phyloP scores from a whole-genome alignment of 2,797 vertebrate genomes.

The Meda fulgida region DNA sequence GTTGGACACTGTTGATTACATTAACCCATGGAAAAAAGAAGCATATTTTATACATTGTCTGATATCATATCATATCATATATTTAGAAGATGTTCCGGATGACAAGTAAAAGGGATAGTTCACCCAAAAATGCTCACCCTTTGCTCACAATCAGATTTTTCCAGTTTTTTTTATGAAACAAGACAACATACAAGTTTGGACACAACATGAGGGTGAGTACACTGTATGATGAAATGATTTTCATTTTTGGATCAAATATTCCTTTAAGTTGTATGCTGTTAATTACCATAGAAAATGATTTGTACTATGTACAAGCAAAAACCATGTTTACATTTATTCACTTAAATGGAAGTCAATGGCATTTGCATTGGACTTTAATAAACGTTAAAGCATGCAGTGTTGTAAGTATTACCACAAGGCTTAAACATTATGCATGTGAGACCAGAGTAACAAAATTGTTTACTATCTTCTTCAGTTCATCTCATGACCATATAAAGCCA shows the following conservation, averaged over 20 bases:
- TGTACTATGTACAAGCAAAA: neutral
- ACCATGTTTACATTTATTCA: conserved; percentile 8
- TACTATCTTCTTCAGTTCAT: conserved; percentile 12
- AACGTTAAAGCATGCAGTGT: neutral
- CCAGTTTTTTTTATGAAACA: neutral
- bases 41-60: neutral
- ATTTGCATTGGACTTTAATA: neutral
- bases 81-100: neutral
- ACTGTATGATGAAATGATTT: neutral
- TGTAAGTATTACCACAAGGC: neutral
- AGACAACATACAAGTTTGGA: neutral
- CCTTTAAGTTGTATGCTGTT: neutral
- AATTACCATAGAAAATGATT: neutral
- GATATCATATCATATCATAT: neutral
- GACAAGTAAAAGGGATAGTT: neutral
- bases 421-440: neutral
- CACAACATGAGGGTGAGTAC: neutral
- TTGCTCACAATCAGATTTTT: neutral
- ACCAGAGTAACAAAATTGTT: conserved; percentile 14
- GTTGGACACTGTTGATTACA: neutral
- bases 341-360: conserved; percentile 34
- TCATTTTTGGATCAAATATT: neutral
- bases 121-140: neutral
- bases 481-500: conserved; percentile 29
- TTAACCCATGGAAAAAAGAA: neutral